phyloP scores from a whole-genome alignment of 1,140 invertebrate species.

The Helicorthomorpha holstii region DNA sequence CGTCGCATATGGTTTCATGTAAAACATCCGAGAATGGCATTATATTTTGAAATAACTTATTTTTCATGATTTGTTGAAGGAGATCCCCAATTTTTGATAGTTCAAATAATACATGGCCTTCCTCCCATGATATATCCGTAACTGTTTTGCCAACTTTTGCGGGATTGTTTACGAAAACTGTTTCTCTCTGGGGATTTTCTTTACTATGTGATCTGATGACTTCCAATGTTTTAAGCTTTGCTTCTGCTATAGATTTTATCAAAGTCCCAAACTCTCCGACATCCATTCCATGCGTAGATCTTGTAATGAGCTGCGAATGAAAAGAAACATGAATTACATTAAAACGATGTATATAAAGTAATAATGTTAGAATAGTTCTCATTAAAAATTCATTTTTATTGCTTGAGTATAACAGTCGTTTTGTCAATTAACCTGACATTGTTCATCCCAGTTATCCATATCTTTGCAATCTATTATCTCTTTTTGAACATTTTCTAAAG shows the following conservation, averaged over 20 bases:
- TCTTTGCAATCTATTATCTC: slow-evolving; percentile 5
- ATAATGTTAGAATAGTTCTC: neutral
- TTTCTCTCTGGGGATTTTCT: no score
- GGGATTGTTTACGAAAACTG: no score
- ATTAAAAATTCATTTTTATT: neutral
- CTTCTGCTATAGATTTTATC: neutral
- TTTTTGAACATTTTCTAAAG: slow-evolving; percentile 39
- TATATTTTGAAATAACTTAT: no score
- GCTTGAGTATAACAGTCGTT: neutral
- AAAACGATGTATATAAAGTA: neutral
- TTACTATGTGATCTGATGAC: no score
- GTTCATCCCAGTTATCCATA: slow-evolving; percentile 3
- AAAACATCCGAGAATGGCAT: no score
- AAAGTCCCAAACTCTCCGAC: slow-evolving; percentile 50
- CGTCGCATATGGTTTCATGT: no score
- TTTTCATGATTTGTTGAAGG: no score
- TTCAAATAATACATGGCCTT: no score
- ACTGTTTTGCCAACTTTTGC: no score
- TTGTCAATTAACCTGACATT: slow-evolving; percentile 5
- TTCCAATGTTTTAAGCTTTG: neutral
- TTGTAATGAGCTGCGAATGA: slow-evolving; percentile 49
- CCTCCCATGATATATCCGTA: no score
- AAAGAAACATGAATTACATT: neutral
- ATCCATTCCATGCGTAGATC: slow-evolving; percentile 65
- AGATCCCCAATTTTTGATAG: no score